Conservation (phyloP, 2,113 vertebrate genomes). For the Thalassarche chlororhynchos region DNA sequence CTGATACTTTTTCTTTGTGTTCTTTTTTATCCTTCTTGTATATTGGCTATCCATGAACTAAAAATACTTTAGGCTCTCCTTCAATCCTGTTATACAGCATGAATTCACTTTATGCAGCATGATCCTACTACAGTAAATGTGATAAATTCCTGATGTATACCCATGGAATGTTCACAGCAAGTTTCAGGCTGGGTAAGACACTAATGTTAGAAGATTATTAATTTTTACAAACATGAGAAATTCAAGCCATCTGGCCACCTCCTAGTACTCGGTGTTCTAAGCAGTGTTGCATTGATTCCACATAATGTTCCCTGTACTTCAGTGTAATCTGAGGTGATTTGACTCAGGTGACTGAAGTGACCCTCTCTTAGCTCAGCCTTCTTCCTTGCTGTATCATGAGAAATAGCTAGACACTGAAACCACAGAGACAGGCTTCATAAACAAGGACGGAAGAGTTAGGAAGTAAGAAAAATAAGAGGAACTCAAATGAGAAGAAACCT, state of each 20-base stretch:
- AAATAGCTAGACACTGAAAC: not conserved
- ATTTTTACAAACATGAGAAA: not conserved
- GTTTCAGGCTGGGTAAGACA: not conserved
- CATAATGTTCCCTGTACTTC: not conserved
- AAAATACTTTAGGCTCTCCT: not conserved
- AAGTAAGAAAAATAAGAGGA: not conserved
- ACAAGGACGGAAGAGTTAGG: not conserved
- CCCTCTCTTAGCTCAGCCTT: not conserved
- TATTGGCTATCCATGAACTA: not conserved
- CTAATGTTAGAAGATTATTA: not conserved
- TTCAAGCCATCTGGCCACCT: not conserved
- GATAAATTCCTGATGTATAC: not conserved
- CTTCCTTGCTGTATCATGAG: constrained; percentile 24
- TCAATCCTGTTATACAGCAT: not conserved
- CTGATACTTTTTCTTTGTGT: not conserved
- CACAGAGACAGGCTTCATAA: not conserved
- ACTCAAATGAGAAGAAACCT: not conserved
- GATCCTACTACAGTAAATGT: not conserved
- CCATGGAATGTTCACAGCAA: not conserved
- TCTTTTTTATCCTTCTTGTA: not conserved
- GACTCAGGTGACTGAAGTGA: constrained; percentile 11
- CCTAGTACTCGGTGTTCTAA: constrained; percentile 24
- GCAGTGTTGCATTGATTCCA: not conserved
- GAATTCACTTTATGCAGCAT: not conserved
- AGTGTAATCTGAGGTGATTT: constrained; percentile 4